phyloP scores from a whole-genome alignment of 2,113 vertebrate genomes.

The Lota lota region DNA sequence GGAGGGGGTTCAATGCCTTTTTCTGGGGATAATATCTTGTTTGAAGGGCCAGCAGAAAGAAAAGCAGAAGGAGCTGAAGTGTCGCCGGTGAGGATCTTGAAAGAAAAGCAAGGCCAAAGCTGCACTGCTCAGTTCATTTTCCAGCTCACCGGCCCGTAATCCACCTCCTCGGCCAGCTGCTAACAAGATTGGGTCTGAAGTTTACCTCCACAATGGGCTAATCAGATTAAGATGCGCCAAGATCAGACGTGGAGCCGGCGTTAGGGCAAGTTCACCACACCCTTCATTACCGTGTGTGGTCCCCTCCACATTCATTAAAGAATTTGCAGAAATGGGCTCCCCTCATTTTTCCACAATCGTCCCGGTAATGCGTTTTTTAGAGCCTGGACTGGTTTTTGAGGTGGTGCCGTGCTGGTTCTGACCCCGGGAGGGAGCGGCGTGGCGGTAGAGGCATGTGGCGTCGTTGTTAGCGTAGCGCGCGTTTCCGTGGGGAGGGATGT shows the following conservation, averaged over 20 bases:
- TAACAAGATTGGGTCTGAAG: constrained; percentile 99
- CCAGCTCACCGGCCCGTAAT: constrained; percentile 99
- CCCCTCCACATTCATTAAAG: constrained; percentile 96
- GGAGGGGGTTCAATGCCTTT: constrained; percentile 47
- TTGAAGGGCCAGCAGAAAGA: constrained; percentile 77
- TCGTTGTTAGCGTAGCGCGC: neutral
- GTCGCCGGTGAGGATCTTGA: constrained; percentile 84
- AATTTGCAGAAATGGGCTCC: constrained; percentile 76
- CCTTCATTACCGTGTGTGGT: constrained; percentile 99
- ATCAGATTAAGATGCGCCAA: constrained; percentile 99
- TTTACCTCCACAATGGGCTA: constrained; percentile 99
- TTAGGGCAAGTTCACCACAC: constrained; percentile 98
- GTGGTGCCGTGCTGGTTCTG: too few species aligned
- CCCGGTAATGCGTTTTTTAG: constrained; percentile 53
- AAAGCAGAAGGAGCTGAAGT: constrained; percentile 87
- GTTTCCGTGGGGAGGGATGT: too few species aligned
- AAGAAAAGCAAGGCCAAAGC: constrained; percentile 97
- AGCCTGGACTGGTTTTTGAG: neutral
- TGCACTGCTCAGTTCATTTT: constrained; percentile 99
- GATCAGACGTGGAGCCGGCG: constrained; percentile 99
- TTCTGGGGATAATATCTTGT: constrained; percentile 87
- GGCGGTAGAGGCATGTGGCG: neutral
- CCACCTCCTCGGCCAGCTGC: constrained; percentile 97
- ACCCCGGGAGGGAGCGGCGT: neutral
- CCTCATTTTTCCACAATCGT: constrained; percentile 50